These are phyloP conservation scores for Halcyon chelicuti DNA, from an alignment of 2,797 vertebrate species.

Conservation along the genomic window DNA sequence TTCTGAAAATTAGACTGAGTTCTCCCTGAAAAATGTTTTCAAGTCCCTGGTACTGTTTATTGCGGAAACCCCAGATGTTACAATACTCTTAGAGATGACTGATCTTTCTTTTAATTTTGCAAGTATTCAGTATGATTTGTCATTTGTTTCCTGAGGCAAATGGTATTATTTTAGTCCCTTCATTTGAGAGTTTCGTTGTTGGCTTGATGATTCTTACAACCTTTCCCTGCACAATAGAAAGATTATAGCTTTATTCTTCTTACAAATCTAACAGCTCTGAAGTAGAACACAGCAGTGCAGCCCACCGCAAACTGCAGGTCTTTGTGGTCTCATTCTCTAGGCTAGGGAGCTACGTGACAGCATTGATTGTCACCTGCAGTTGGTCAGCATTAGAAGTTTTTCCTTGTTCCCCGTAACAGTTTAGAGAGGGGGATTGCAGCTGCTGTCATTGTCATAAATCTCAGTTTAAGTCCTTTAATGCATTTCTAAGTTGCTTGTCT, in stretches of 20 bases:
- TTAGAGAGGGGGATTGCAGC: neutral
- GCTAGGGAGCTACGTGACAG: neutral
- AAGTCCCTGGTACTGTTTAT: neutral
- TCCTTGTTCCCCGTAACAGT: neutral
- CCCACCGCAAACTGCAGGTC: neutral
- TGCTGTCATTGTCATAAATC: neutral
- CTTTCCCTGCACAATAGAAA: neutral
- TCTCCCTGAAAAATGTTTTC: neutral
- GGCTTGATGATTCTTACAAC: neutral
- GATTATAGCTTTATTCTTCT: neutral
- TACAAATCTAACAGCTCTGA: neutral
- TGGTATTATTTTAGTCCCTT: neutral
- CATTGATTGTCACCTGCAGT: neutral
- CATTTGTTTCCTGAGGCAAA: neutral
- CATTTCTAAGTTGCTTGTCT: neutral
- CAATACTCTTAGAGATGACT: neutral
- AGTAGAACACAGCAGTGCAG: neutral
- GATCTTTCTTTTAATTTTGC: neutral
- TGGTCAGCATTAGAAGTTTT: neutral
- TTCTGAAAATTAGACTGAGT: neutral
- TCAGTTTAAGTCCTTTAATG: neutral
- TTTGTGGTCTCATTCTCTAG: neutral
- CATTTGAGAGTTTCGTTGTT: neutral
- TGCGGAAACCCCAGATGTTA: neutral
- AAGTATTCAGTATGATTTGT: neutral